Percentiles rank a stretch among this genome's conserved stretches.
These are phyloP conservation scores for Heliconius aoede DNA, from an alignment of 2,888 invertebrate genomes.

Conservation along the genomic window DNA sequence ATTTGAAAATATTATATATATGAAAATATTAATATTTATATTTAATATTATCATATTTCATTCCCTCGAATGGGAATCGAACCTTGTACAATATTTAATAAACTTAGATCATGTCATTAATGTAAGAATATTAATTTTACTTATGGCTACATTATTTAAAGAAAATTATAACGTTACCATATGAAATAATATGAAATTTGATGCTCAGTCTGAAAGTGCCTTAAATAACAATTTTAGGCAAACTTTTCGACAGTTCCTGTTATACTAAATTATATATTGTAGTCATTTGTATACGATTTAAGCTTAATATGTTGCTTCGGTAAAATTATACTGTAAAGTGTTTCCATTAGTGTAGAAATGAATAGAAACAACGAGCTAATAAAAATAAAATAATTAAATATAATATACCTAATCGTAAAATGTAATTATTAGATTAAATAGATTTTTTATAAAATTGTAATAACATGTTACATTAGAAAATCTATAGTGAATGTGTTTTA, in stretches of 20 bases:
- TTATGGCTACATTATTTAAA: not conserved
- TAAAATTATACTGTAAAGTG: not conserved
- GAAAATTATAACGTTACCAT: not conserved
- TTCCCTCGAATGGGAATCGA: not conserved
- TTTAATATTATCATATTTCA: too few relatives aligned
- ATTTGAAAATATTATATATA: too few relatives aligned
- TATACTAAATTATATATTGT: slow-evolving; percentile 58
- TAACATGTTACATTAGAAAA: too few relatives aligned
- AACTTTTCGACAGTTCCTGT: slow-evolving; percentile 58
- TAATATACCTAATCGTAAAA: too few relatives aligned
- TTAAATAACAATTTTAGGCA: slow-evolving; percentile 51
- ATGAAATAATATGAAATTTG: not conserved
- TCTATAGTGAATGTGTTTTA: too few relatives aligned
- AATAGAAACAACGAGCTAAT: too few relatives aligned
- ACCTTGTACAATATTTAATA: too few relatives aligned
- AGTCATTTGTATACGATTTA: slow-evolving; percentile 7
- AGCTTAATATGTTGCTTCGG: not conserved
- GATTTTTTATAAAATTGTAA: too few relatives aligned
- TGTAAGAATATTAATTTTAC: not conserved
- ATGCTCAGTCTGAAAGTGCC: slow-evolving; percentile 43
- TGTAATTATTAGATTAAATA: too few relatives aligned
- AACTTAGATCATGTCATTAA: not conserved
- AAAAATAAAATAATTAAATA: too few relatives aligned
- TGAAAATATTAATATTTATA: not conserved
- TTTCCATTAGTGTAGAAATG: not conserved